A percentile compares a stretch with the other conserved stretches of the same genome.
Evolutionary conservation across 2,797 vertebrate genomes (phyloP).

Genomic region (Cottoperca gobio): DNA sequence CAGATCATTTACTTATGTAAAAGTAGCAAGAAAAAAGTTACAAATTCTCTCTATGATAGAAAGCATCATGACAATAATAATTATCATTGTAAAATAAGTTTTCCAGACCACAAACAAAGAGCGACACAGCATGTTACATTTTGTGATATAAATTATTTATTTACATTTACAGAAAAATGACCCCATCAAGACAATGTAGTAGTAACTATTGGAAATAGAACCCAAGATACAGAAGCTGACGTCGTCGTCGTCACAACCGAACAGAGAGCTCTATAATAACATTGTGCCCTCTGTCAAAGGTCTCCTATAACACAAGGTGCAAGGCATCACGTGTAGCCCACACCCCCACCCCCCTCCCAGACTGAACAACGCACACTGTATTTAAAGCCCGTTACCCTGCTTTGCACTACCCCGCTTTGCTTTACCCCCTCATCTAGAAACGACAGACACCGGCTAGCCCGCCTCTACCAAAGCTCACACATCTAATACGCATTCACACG

Average conservation of each 20-base stretch:
- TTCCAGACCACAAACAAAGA: slow-evolving; percentile 27
- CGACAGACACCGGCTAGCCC: slow-evolving; percentile 94
- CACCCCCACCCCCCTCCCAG: slow-evolving; percentile 34
- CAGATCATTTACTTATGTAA: too few species aligned
- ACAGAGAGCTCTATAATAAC: slow-evolving; percentile 95
- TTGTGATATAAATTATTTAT: slow-evolving; percentile 99
- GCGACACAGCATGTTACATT: slow-evolving; percentile 67
- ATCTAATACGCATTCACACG: slow-evolving; percentile 65
- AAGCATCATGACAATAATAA: not conserved
- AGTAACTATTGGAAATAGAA: slow-evolving; percentile 99
- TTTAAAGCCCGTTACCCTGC: slow-evolving; percentile 72
- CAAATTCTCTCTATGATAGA: not conserved
- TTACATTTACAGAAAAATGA: slow-evolving; percentile 99
- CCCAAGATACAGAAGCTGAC: slow-evolving; percentile 89
- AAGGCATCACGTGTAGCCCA: slow-evolving; percentile 99
- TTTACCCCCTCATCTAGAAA: slow-evolving; percentile 78
- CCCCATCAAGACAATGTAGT: slow-evolving; percentile 98
- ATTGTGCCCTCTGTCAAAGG: slow-evolving; percentile 94
- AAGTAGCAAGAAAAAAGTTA: not conserved
- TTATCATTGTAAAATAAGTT: not conserved
- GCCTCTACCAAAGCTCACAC: slow-evolving; percentile 87
- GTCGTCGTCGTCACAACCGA: slow-evolving; percentile 92
- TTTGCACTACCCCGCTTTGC: slow-evolving; percentile 72
- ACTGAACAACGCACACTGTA: slow-evolving; percentile 55
- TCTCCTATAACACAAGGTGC: slow-evolving; percentile 99